Percentiles rank a stretch among this genome's conserved stretches.
These are phyloP conservation scores for Nysson spinosus DNA, from an alignment of 2,888 invertebrate genomes.

Conservation along the genomic window DNA sequence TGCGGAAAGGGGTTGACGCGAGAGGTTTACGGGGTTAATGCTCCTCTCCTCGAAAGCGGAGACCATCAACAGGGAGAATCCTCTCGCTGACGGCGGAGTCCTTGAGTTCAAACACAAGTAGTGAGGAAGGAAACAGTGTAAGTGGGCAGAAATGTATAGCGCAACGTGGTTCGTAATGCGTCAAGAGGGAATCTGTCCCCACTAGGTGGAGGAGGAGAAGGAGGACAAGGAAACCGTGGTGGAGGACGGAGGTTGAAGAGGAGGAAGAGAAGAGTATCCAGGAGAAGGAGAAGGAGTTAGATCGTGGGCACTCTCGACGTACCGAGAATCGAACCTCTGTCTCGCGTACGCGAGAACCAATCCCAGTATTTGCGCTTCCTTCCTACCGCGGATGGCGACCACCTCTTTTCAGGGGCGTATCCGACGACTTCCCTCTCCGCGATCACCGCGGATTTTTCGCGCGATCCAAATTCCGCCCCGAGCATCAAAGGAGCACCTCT, in stretches of 20 bases:
- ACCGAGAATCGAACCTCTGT: conserved; percentile 66
- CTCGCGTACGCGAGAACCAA: conserved; percentile 72
- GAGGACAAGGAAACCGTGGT: conserved; percentile 38
- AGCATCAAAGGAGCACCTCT: conserved; percentile 34
- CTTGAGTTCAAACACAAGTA: conserved; percentile 31
- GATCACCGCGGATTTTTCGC: conserved; percentile 66
- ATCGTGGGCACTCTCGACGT: conserved; percentile 64
- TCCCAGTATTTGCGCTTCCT: conserved; percentile 74
- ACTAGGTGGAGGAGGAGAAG: conserved; percentile 52
- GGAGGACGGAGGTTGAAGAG: conserved; percentile 37
- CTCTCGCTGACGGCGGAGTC: conserved; percentile 26
- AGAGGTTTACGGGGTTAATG: conserved; percentile 54
- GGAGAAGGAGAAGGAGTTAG: conserved; percentile 60
- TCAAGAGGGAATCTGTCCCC: conserved; percentile 69
- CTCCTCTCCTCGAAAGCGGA: conserved; percentile 24
- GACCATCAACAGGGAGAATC: conserved; percentile 25
- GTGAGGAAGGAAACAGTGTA: conserved; percentile 52
- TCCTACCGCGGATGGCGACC: conserved; percentile 73
- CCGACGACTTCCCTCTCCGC: conserved; percentile 58
- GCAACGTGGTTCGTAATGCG: conserved; percentile 61
- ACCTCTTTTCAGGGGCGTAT: conserved; percentile 75
- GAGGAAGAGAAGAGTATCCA: conserved; percentile 45
- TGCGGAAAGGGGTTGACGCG: conserved; percentile 44
- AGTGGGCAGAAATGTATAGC: conserved; percentile 63
- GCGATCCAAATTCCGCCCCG: conserved; percentile 61